A percentile compares a stretch with the other conserved stretches of the same genome.
These are phyloP conservation scores for Strigamia maritima DNA, from an alignment of 2,888 invertebrate genomes.

Conservation along the genomic window DNA sequence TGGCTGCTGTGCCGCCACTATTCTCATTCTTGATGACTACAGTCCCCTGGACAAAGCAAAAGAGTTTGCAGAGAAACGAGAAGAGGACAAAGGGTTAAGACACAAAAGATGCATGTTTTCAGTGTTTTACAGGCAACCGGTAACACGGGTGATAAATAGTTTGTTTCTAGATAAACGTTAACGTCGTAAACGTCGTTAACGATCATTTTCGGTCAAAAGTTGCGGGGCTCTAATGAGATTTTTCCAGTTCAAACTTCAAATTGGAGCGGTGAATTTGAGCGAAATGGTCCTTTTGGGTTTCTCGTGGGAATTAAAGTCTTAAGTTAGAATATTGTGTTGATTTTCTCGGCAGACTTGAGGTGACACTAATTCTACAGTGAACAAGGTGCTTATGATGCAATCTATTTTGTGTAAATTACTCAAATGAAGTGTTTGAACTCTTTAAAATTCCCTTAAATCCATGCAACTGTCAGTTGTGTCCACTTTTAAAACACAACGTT, in stretches of 20 bases:
- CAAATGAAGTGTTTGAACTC: constrained; percentile 24
- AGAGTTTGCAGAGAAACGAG: neutral
- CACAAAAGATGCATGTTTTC: constrained; percentile 6
- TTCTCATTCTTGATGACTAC: constrained; percentile 17
- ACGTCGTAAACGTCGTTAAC: too few species aligned
- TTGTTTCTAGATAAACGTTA: neutral
- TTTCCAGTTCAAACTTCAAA: neutral
- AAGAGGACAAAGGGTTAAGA: constrained; percentile 20
- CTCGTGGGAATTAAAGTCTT: constrained; percentile 6
- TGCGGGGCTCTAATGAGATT: neutral
- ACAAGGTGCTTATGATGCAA: constrained; percentile 29
- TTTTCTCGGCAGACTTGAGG: constrained; percentile 18
- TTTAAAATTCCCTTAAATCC: neutral
- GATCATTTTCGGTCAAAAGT: constrained; percentile 6
- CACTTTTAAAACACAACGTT: neutral
- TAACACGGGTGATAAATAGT: constrained; percentile 8
- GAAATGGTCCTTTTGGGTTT: neutral
- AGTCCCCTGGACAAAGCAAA: constrained; percentile 24
- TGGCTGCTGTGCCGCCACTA: constrained; percentile 19
- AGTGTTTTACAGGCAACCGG: neutral
- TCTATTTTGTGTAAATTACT: constrained; percentile 21
- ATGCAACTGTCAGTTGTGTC: constrained; percentile 7
- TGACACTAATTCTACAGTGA: neutral
- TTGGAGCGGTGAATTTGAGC: neutral
- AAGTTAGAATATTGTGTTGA: constrained; percentile 18